Conservation (phyloP, 2,888 invertebrate species). For the Caradrina clavipalpis region DNA sequence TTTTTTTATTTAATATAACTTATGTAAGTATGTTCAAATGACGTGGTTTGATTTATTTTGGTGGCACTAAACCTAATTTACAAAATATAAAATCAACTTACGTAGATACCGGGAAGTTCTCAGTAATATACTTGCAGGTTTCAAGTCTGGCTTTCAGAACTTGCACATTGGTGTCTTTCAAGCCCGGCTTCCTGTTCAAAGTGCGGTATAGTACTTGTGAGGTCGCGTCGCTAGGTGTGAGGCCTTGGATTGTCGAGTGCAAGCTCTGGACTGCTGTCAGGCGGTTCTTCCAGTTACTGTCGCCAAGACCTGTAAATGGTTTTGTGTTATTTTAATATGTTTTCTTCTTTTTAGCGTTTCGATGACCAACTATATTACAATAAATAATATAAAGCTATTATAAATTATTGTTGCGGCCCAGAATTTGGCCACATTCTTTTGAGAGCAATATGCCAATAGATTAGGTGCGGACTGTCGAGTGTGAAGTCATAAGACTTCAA, state of each 20-base stretch:
- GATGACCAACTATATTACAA: too few relatives aligned
- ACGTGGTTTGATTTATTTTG: too few relatives aligned
- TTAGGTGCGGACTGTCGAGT: too few relatives aligned
- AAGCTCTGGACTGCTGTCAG: constrained; percentile 94
- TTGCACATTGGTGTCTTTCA: constrained; percentile 97
- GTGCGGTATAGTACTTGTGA: constrained; percentile 94
- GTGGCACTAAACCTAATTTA: background rate
- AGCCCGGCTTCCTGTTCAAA: constrained; percentile 95
- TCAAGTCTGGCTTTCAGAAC: constrained; percentile 96
- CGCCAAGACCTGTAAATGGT: constrained; percentile 91
- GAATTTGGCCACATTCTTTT: too few relatives aligned
- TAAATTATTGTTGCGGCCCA: too few relatives aligned
- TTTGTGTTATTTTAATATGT: too few relatives aligned
- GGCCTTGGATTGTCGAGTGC: constrained; percentile 91
- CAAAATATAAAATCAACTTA: constrained; percentile 74
- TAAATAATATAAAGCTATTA: too few relatives aligned
- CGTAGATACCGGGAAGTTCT: constrained; percentile 93
- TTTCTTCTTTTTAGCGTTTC: too few relatives aligned
- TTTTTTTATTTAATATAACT: too few relatives aligned
- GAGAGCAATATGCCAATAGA: too few relatives aligned
- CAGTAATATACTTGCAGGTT: constrained; percentile 94
- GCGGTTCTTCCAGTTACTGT: constrained; percentile 96
- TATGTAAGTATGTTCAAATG: too few relatives aligned
- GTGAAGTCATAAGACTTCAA: too few relatives aligned
- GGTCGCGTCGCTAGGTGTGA: constrained; percentile 92